These are phyloP conservation scores for Drosophila miranda DNA, from an alignment of 1,140 invertebrate species.

Conservation along the genomic window DNA sequence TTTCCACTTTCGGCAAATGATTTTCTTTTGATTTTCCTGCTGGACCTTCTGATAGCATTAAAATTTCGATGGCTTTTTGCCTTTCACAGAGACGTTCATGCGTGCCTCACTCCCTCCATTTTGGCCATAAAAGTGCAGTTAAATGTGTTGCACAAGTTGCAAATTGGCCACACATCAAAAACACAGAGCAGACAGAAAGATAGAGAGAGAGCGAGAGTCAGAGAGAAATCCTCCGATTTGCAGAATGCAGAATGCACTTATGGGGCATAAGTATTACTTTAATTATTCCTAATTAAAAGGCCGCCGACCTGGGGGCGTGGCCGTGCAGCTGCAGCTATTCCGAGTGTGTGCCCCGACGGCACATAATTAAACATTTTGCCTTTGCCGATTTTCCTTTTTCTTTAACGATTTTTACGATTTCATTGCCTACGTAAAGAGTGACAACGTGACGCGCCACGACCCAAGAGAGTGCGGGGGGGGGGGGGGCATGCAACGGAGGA, in stretches of 20 bases:
- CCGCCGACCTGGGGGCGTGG: conserved; percentile 55
- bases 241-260: conserved; percentile 39
- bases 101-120: background rate
- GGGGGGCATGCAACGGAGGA: background rate
- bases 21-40: conserved; percentile 32
- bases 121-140: conserved; percentile 53
- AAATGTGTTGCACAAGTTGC: conserved; percentile 37
- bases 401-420: conserved; percentile 61
- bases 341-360: conserved; percentile 33
- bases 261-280: conserved; percentile 70
- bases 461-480: too few relatives aligned
- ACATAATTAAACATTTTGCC: conserved; percentile 69
- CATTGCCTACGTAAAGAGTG: conserved; percentile 69
- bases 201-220: too few relatives aligned
- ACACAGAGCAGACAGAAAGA: background rate
- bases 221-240: conserved; percentile 51
- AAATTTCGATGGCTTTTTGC: conserved; percentile 14
- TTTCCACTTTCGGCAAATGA: background rate
- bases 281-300: conserved; percentile 65
- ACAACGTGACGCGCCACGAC: conserved; percentile 66
- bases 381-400: conserved; percentile 16
- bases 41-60: background rate
- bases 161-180: conserved; percentile 75
- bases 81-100: background rate
- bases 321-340: conserved; percentile 37